Base-by-base conservation (phyloP, 2,113 vertebrate species). In the Gallinago undulata region DNA sequence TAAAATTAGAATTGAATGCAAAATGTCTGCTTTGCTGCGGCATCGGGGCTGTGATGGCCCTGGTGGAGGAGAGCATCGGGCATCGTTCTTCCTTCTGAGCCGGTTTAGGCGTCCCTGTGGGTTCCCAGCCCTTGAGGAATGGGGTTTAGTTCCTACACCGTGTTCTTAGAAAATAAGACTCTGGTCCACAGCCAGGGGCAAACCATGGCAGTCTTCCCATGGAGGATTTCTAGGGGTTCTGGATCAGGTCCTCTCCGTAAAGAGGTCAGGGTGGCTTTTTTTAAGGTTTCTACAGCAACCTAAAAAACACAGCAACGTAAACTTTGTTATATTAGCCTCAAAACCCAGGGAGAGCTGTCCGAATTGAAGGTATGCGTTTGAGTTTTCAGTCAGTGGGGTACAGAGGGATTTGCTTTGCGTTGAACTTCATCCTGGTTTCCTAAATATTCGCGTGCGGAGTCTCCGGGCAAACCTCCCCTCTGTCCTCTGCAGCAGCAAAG, bases 41-140 rank as follows among this genome's bases (percentile, higher is more conserved):
- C 43, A 19, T 13, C 2, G 7, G 24, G 45, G 27, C 25, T 45
- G 33, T 4, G 48, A 7, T 6, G 37, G 63, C 55, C 25, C 45
- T 18, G 39, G 21, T 11, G 30, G 53, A 57, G 67, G 30, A 24
- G 28, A 55, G 33, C 1, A 2, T 14, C 3, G 25, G 56, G 18
- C 13, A 33, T 81, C 5, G 0, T 23, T 33, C 47, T 59, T 45
- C 24, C 6, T 74, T 55, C 43, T 41, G 14, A 47, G 31, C n/a
- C 3, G 1, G 11, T 0, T 2, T 15, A 17, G 2, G 37, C 18
- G 30, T 25, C 83, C 6, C 0, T 1, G 5, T 6, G 75, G 41
- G 57, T 88, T 57, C 50, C 57, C 64, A n/a, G 43, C 33, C 35
- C 37, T 14, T 57, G 4, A 24, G 2, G 19, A 78, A 17, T 5